Conservation (phyloP, 2,797 vertebrate genomes). For the Liparis tanakae region DNA sequence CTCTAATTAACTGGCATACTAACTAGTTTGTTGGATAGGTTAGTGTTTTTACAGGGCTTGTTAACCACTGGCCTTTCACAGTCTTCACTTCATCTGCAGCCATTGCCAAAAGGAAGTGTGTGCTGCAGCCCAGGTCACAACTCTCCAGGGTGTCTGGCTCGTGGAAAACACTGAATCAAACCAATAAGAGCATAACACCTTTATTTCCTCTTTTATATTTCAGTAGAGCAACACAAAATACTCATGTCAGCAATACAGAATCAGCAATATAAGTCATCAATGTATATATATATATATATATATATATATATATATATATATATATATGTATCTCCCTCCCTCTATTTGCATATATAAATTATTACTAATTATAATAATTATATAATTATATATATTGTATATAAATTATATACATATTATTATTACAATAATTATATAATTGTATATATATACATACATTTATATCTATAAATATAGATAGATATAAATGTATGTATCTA, state of each 20-base stretch:
- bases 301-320: neutral
- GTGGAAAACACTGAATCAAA: conserved; percentile 44
- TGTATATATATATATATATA: conserved; percentile 11
- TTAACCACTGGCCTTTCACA: conserved; percentile 68
- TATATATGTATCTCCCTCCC: neutral
- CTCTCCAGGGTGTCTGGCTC: conserved; percentile 59
- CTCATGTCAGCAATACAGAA: conserved; percentile 17
- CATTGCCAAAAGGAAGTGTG: conserved; percentile 70
- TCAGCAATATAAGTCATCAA: neutral
- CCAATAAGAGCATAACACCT: conserved; percentile 34
- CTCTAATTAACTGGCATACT: conserved; percentile 74
- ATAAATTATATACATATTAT: too few relatives aligned
- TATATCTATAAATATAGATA: too few relatives aligned
- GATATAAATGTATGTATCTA: too few relatives aligned
- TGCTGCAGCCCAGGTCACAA: conserved; percentile 57
- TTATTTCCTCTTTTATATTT: conserved; percentile 15
- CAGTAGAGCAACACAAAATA: conserved; percentile 37
- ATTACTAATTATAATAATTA: too few relatives aligned
- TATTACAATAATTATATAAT: too few relatives aligned
- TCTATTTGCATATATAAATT: too few relatives aligned
- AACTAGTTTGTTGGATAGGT: conserved; percentile 64
- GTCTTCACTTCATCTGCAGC: conserved; percentile 66
- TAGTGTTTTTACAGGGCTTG: conserved; percentile 65
- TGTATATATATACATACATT: neutral
- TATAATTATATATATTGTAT: too few relatives aligned